Evolutionary conservation across 2,113 vertebrate genomes (phyloP), one percentile per base, ranked within the genome.

Genomic region (Mellivora capensis): DNA sequence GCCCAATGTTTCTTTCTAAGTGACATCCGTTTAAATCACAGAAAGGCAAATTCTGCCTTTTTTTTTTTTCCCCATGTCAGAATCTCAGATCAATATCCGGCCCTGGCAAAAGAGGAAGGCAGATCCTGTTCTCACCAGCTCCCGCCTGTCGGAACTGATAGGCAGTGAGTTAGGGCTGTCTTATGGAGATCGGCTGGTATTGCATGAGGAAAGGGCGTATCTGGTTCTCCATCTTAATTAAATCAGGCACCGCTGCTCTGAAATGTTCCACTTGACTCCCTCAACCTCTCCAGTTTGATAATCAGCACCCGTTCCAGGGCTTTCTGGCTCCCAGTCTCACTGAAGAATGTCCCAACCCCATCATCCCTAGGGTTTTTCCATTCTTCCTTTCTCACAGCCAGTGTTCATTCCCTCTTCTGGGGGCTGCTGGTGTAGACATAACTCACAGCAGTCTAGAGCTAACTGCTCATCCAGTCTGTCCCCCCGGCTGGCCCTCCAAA

Each of bases 151-250:
- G 23, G 74, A 90, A 77, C 11, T 2, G 57, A 80, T 1, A 15
- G 87, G 25, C 54, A 4, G 52, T 1, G 34, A 76, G 7, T 49
- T 1, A 5, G 20, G 52, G 79, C 72, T n/a, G 84, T 76, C 72
- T 72, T 37, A 14, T 2, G 17, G 71, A 87, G 37, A 39, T 21
- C 2, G 4, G 44, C 1, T 61, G 69, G 79, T 21, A 1, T 25
- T 9, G 44, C 17, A 2, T 0, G 52, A 84, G 17, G 52, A 20
- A 61, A 44, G 72, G 34, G 31, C 0, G 0, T 9, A 69, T 67
- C 80, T 88, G 62, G 23, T 11, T 64, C 81, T 84, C 74, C 91
- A 94, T 93, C 94, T 57, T 62, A 64, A 94, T 67, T 79, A 76
- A 87, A 86, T 61, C 64, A 83, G 47, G 72, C 17, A 12, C 18